These are phyloP conservation scores for Hycleus phaleratus DNA, from an alignment of 1,140 invertebrate species.

Conservation along the genomic window DNA sequence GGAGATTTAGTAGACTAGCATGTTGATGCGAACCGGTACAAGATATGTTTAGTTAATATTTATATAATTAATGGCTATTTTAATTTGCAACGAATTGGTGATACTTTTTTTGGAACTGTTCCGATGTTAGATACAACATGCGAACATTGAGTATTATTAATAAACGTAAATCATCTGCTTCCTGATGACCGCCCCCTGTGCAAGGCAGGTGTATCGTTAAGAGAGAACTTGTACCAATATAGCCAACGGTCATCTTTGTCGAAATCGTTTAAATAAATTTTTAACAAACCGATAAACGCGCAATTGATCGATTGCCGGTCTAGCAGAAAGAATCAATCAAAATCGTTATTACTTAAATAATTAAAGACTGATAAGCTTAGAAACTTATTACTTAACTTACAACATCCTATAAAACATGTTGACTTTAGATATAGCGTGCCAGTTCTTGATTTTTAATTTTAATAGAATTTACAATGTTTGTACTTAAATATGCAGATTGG, in stretches of 20 bases:
- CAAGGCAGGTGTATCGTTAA: slow-evolving; percentile 17
- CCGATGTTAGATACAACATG: slow-evolving; percentile 11
- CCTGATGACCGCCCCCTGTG: slow-evolving; percentile 17
- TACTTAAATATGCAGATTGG: slow-evolving; percentile 11
- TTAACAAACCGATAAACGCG: too few relatives aligned
- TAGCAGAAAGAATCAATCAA: too few relatives aligned
- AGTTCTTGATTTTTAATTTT: slow-evolving; percentile 7
- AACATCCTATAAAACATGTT: too few relatives aligned
- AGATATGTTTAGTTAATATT: neutral
- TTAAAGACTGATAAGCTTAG: too few relatives aligned
- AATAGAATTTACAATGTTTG: slow-evolving; percentile 5
- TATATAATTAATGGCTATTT: neutral
- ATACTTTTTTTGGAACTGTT: neutral
- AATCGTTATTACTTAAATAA: too few relatives aligned
- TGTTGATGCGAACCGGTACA: neutral
- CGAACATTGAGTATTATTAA: slow-evolving; percentile 18
- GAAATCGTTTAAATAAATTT: too few relatives aligned
- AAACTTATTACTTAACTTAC: too few relatives aligned
- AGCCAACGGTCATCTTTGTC: slow-evolving; percentile 14
- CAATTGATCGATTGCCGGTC: too few relatives aligned
- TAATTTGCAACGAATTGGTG: neutral
- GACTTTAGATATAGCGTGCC: neutral
- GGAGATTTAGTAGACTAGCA: neutral
- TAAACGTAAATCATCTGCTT: slow-evolving; percentile 23
- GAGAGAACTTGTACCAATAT: slow-evolving; percentile 11